phyloP scores from a whole-genome alignment of 2,113 vertebrate species.

The Mirounga angustirostris region DNA sequence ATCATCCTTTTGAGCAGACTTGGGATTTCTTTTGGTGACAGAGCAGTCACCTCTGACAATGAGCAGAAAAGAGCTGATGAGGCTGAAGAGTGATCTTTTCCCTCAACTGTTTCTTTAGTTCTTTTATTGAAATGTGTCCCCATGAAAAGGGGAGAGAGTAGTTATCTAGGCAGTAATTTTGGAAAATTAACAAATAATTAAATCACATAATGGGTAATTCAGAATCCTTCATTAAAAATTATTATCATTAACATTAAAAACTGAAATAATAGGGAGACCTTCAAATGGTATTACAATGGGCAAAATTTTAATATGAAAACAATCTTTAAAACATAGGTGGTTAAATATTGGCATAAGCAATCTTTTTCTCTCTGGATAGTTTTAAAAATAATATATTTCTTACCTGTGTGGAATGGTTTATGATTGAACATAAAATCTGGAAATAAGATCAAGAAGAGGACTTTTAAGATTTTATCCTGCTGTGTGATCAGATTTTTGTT shows the following conservation, averaged over 20 bases:
- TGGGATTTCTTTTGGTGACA: background rate
- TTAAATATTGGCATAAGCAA: background rate
- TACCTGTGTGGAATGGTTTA: constrained; percentile 48
- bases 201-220: background rate
- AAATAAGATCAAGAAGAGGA: background rate
- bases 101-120: background rate
- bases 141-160: background rate
- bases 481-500: constrained; percentile 59
- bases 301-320: background rate
- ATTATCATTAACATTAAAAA: background rate
- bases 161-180: background rate
- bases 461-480: constrained; percentile 24
- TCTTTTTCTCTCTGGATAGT: background rate
- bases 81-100: background rate
- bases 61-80: background rate
- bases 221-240: constrained; percentile 41
- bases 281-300: background rate
- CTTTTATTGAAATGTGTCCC: background rate
- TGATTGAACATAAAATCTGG: background rate
- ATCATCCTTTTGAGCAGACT: background rate
- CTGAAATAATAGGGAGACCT: background rate
- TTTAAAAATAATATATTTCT: constrained; percentile 41
- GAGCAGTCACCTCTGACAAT: background rate
- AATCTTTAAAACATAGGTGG: background rate
- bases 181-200: background rate